Evolutionary conservation across 2,113 vertebrate genomes (phyloP), one percentile per base, ranked within the genome.

Genomic region (Pyrgilauda ruficollis): DNA sequence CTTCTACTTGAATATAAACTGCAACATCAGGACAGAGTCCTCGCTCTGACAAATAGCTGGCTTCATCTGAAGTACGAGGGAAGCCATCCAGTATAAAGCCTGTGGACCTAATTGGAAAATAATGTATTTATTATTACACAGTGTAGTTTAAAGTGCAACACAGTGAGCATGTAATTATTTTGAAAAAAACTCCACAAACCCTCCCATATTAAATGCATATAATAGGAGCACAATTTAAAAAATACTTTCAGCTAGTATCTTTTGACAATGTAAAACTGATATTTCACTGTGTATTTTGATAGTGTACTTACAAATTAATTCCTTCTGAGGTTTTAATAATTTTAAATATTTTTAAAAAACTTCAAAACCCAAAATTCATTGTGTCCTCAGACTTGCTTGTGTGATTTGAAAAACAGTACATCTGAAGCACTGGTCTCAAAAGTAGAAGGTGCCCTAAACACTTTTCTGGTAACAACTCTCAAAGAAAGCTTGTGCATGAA

Each of bases 51-150:
- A 99, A 96, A 93, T 98, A 99, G 33, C 95, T 94, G 49, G 97
- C 98, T 69, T 99, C 99, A 2, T 99, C 98, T 7, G 53, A 14
- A 82, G 96, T 97, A 69, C 97, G 93, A 64, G 99, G 99, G 95
- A 99, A 99, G 50, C 99, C 99, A 89, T 99, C 99, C 68, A 99
- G 94, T 93, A 99, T 97, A 96, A 99, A 99, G 41, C 99, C 99
- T 50, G 97, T 98, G 22, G 99, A 99, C 85, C 99, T 99, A 95
- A 73, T 78, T 90, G 22, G 73, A 97, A 93, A 88, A 69, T 28
- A 81, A 89, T 58, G 30, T 69, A 68, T 43, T 73, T 73, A 41
- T 58, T 26, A 63, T 50, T 70, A 63, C 19, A 43, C 18, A 66
- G 14, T 69, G 30, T 43, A 46, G 9, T 74, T 78, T 69, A n/a